Evolutionary conservation across 2,113 vertebrate genomes (phyloP).

Genomic region (Eupsittula cactorum): DNA sequence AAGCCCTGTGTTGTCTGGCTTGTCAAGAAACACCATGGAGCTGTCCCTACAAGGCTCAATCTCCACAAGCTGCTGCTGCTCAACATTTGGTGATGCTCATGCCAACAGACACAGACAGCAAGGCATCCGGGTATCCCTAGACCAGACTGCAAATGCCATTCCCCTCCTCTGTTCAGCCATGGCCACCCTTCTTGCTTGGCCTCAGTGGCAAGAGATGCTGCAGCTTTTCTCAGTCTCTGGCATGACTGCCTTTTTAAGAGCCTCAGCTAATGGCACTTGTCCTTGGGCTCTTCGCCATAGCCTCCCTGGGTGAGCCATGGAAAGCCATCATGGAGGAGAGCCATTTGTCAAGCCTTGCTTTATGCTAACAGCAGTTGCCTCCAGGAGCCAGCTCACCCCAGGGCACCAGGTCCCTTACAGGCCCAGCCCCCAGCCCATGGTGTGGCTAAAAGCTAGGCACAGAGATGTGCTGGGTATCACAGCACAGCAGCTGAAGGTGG

Average conservation of each 20-base stretch:
- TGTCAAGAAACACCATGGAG: not conserved
- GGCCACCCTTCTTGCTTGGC: not conserved
- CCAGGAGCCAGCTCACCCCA: not conserved
- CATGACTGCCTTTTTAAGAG: not conserved
- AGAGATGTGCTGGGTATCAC: not conserved
- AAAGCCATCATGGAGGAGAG: fast-evolving
- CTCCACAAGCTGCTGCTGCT: not conserved
- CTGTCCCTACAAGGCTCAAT: not conserved
- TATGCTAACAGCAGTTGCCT: not conserved
- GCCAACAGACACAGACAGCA: not conserved
- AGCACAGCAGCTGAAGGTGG: not conserved
- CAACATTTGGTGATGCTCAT: not conserved
- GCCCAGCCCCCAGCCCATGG: not conserved
- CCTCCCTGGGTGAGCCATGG: fast-evolving
- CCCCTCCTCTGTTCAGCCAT: not conserved
- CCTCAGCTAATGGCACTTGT: not conserved
- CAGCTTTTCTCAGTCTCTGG: not conserved
- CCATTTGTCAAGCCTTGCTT: not conserved
- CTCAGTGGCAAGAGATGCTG: not conserved
- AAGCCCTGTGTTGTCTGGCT: not conserved
- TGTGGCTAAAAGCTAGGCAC: not conserved
- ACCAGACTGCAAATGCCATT: not conserved
- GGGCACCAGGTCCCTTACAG: fast-evolving
- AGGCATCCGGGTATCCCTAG: not conserved
- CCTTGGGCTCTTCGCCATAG: not conserved